Evolutionary conservation across 1,140 invertebrate species (phyloP), one percentile per base, ranked within the genome.

Genomic region (Macrotrachela quadricornifera): DNA sequence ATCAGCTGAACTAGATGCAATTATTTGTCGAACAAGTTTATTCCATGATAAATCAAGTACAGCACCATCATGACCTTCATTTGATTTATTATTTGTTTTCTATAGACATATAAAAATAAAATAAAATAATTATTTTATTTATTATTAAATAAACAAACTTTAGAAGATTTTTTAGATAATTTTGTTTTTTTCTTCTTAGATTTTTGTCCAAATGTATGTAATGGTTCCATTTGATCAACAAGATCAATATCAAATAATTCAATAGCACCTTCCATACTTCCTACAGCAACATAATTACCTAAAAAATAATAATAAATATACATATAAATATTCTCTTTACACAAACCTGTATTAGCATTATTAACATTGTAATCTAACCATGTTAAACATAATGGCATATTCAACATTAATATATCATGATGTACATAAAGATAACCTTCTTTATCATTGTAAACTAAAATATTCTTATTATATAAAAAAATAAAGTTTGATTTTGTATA

Each of bases 241-340:
- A 53, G 13, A 48, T 53, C 51, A 41, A 53, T 44, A 36, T 53
- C 51, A 44, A 44, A 53, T 39, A 53, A 46, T 47, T 53, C 51
- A 8, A 53, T 53, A 37, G 18, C 36, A 10, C 44, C 40, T 37
- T 53, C 42, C 51, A 53, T 53, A 8, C 36, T 53, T 15, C 51
- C 51, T 17, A 53, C 46, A n/a, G 51, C 51, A 8, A 53, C 15
- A 16, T 47, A 53, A 17, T 53, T 53, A 1, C 46, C 51, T 44
- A 15, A n/a, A 44, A 18, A 44, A 4, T 4, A 44, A 4, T 15
- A 4, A 6, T 18, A 44, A 15, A 4, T 44, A 3, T 18, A n/a
- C 42, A 18, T n/a, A n/a, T n/a, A 18, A n/a, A 15, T 15, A 44
- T 44, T 18, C 9, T 18, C 2, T 15, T 15, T 44, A n/a, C 2